Conservation (phyloP, 2,797 vertebrate species). For the Helarctos malayanus region DNA sequence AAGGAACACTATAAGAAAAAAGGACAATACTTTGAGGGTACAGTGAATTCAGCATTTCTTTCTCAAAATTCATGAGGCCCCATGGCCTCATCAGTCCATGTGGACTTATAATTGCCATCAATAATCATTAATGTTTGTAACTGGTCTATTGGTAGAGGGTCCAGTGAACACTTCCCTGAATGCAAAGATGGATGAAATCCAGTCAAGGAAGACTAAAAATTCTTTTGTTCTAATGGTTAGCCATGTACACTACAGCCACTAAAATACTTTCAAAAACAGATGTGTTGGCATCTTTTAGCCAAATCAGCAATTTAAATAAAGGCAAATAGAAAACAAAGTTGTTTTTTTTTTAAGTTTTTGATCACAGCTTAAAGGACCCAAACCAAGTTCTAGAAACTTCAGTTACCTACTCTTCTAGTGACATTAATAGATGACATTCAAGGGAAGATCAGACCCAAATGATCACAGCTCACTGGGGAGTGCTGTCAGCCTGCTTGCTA, state of each 20-base stretch:
- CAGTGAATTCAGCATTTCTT: constrained; percentile 47
- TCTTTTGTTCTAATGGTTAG: neutral
- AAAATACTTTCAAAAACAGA: constrained; percentile 23
- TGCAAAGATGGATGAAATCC: neutral
- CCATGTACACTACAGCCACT: neutral
- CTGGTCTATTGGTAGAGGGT: neutral
- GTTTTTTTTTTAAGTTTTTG: neutral
- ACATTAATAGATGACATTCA: neutral
- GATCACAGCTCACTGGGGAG: neutral
- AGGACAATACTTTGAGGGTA: neutral
- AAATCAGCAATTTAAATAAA: constrained; percentile 60
- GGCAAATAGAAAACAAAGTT: constrained; percentile 29
- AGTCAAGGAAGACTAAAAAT: neutral
- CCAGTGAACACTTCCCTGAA: neutral
- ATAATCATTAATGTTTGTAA: neutral
- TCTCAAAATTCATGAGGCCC: constrained; percentile 31
- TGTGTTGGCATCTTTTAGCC: constrained; percentile 22
- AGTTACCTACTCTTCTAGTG: neutral
- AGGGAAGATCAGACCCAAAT: neutral
- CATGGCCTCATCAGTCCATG: neutral
- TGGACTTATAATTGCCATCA: neutral
- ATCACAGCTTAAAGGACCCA: neutral
- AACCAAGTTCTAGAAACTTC: constrained; percentile 45
- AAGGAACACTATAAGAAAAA: neutral
- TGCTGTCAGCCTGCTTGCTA: constrained; percentile 40